Conservation (phyloP, 2,113 vertebrate species). For the Otocyon megalotis region DNA sequence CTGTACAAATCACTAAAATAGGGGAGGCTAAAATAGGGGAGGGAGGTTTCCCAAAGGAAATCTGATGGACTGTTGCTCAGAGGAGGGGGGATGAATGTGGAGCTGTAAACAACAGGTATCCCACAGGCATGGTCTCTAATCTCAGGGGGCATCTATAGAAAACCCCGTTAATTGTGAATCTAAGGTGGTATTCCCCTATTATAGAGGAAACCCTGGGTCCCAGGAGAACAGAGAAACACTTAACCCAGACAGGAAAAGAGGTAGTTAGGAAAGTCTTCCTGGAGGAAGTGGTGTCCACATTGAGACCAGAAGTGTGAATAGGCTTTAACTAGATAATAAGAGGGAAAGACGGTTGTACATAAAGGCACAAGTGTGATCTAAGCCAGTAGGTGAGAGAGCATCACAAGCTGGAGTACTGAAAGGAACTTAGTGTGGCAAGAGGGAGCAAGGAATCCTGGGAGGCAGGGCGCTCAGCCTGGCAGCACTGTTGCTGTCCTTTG, state of each 20-base stretch:
- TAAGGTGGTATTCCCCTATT: not conserved
- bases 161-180: not conserved
- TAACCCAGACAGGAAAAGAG: not conserved
- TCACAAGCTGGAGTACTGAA: not conserved
- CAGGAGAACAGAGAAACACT: not conserved
- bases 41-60: not conserved
- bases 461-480: rapidly evolving
- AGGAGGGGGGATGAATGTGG: not conserved
- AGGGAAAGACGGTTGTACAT: not conserved
- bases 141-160: not conserved
- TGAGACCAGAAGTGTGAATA: not conserved
- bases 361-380: not conserved
- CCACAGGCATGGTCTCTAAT: not conserved
- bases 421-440: not conserved
- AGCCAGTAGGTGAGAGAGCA: not conserved
- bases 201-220: not conserved
- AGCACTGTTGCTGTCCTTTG: not conserved
- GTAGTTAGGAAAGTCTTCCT: not conserved
- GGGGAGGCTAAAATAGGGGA: not conserved
- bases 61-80: not conserved
- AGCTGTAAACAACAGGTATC: not conserved
- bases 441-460: not conserved
- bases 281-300: not conserved
- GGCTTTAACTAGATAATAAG: not conserved
- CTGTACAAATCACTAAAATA: not conserved